Conservation (phyloP, 1,140 invertebrate species). For the Episyrphus balteatus region DNA sequence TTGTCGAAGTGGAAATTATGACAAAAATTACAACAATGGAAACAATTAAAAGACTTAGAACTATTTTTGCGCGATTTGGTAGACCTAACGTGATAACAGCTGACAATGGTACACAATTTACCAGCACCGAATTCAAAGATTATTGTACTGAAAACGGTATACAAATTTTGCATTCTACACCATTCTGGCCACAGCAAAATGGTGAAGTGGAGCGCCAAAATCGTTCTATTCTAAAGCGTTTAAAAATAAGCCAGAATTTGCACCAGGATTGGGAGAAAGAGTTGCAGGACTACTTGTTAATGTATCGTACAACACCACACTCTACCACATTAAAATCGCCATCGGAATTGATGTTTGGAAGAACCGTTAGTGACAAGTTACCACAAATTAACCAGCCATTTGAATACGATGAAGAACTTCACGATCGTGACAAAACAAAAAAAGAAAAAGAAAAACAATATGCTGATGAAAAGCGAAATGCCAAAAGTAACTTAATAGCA, state of each 20-base stretch:
- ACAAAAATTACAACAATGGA: conserved; percentile 11
- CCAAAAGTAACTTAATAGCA: too few relatives aligned
- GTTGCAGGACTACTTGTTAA: conserved; percentile 18
- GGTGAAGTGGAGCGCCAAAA: conserved; percentile 31
- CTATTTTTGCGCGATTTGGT: conserved; percentile 4
- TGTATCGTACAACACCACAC: conserved; percentile 29
- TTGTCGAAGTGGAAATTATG: conserved; percentile 12
- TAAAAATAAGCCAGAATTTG: conserved; percentile 10
- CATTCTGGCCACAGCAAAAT: conserved; percentile 28
- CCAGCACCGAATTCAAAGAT: conserved; percentile 13
- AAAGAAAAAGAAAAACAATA: too few relatives aligned
- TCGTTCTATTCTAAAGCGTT: conserved; percentile 18
- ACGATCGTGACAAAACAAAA: too few relatives aligned
- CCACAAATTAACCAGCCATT: too few relatives aligned
- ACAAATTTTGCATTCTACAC: conserved; percentile 13
- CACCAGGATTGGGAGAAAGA: conserved; percentile 12
- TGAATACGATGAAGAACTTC: too few relatives aligned
- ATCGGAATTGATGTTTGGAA: too few relatives aligned
- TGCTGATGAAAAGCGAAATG: too few relatives aligned
- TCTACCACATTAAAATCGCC: too few relatives aligned
- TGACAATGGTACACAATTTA: conserved; percentile 23
- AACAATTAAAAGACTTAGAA: conserved; percentile 1
- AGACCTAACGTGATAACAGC: neutral
- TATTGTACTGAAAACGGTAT: conserved; percentile 18
- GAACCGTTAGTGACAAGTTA: too few relatives aligned